Evolutionary conservation across 2,113 vertebrate genomes (phyloP), one percentile per base, ranked within the genome.

Genomic region (Alaudala cheleensis): DNA sequence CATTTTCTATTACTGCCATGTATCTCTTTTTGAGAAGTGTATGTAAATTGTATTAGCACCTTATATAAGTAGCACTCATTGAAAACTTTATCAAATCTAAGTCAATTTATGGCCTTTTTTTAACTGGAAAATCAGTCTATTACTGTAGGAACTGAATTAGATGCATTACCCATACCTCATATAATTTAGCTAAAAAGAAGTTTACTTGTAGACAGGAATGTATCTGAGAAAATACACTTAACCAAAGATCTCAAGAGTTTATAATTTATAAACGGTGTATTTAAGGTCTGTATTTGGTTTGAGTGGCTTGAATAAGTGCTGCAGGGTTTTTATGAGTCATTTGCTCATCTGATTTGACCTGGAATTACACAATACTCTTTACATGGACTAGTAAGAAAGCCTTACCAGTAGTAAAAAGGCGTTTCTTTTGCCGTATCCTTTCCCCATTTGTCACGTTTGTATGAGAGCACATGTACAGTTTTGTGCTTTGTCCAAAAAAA

Each of bases 381-480:
- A 57, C 8, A 12, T 57, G 40, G 22, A 49, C 37, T 39, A 25
- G 29, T 76, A 61, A 45, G 58, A n/a, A 74, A 76, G 28, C 33
- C 65, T 70, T 66, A 13, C 16, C 20, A 37, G 16, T 45, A 20
- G 34, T 66, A 56, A 77, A 44, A 56, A 13, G 12, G 16, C 0
- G 0, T 77, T 80, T 79, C 6, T 77, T 61, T 81, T 62, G n/a
- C 47, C 12, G 45, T 57, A 10, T 47, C 9, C 56, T 87, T 76
- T 83, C 31, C 17, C 6, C 14, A 44, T 11, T 37, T 88, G 22
- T 42, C 47, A 60, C 8, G 10, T 11, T 58, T 85, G 21, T 25
- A 5, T 69, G 54, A 92, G 4, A 65, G 6, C 12, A 47, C 0
- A 0, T 8, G 0, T 42, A 80, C 10, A 8, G 31, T 47, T 71